Evolutionary conservation across 2,888 invertebrate species (phyloP).

Genomic region (Ochropleura plecta): DNA sequence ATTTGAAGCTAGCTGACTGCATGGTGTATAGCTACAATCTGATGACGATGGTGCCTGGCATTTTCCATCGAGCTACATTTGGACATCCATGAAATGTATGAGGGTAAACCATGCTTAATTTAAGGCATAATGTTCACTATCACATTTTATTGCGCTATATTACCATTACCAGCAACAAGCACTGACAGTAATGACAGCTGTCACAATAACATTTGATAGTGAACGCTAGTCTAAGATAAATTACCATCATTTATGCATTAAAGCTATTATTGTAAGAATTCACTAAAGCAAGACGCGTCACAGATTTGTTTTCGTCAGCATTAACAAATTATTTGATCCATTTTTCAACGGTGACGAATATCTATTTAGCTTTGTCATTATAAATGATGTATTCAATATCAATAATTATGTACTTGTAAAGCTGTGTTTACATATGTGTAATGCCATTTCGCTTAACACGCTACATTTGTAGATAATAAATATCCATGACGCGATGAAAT

Average conservation of each 20-base stretch:
- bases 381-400: background rate
- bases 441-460: too few species aligned
- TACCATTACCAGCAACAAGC: background rate
- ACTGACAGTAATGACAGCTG: conserved; percentile 15
- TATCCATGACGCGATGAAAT: too few species aligned
- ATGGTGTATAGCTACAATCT: background rate
- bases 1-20: background rate
- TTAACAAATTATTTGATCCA: background rate
- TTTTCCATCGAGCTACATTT: background rate
- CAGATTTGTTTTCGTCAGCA: background rate
- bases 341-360: conserved; percentile 18
- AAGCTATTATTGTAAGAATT: conserved; percentile 8
- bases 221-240: background rate
- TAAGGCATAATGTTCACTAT: background rate
- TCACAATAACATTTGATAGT: background rate
- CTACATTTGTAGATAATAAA: background rate
- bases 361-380: conserved; percentile 18
- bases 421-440: background rate
- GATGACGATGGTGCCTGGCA: too few species aligned
- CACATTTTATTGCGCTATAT: background rate
- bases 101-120: background rate
- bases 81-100: background rate
- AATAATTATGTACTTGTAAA: background rate
- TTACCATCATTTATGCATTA: background rate
- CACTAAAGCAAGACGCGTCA: background rate